Evolutionary conservation across 2,888 invertebrate species (phyloP).

Genomic region (Chalcosyrphus nemorum): DNA sequence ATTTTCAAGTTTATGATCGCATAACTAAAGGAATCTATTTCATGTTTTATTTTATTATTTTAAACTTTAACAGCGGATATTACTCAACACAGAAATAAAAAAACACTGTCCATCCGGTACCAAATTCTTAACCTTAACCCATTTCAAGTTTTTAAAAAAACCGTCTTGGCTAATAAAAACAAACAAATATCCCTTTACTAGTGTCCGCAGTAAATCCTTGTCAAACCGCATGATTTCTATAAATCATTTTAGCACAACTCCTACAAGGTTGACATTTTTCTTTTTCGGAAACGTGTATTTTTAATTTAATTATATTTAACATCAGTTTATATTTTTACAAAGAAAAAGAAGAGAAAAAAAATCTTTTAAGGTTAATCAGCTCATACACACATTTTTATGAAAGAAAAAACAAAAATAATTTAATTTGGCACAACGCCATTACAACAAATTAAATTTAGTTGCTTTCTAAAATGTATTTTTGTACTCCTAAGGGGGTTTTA

Average conservation of each 20-base stretch:
- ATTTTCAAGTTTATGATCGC: not conserved
- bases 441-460: conserved; percentile 6
- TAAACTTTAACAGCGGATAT: not conserved
- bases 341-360: not conserved
- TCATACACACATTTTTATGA: not conserved
- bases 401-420: conserved; percentile 20
- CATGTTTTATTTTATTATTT: not conserved
- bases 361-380: conserved; percentile 24
- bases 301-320: conserved; percentile 15
- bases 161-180: not conserved
- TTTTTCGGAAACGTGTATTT: conserved; percentile 14
- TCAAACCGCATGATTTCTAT: not conserved
- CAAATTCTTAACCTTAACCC: not conserved
- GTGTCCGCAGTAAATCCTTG: not conserved
- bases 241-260: conserved; percentile 14
- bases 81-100: not conserved
- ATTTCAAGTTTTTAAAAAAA: not conserved
- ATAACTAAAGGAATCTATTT: not conserved
- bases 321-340: not conserved
- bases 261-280: conserved; percentile 13
- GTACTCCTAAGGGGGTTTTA: not conserved
- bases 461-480: not conserved
- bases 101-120: not conserved
- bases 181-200: not conserved
- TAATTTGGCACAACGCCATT: conserved; percentile 35